Conservation (phyloP, 2,113 vertebrate genomes). For the Suncus etruscus region DNA sequence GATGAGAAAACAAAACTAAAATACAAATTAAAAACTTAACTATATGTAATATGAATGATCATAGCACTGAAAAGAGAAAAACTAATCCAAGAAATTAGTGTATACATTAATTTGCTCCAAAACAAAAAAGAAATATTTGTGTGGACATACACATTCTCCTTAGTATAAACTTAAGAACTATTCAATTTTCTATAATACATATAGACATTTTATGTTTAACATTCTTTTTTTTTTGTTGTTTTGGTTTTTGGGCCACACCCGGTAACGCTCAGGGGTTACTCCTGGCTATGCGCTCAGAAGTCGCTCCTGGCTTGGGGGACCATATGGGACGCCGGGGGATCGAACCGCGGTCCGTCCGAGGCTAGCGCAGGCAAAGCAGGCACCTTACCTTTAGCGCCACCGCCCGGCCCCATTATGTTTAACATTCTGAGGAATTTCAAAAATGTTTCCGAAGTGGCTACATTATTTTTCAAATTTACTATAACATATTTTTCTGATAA, state of each 20-base stretch:
- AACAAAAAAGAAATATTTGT: constrained; percentile 20
- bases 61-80: not conserved
- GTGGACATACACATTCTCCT: not conserved
- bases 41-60: constrained; percentile 5
- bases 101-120: not conserved
- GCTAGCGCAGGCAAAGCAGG: too few relatives aligned
- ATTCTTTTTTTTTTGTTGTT: too few relatives aligned
- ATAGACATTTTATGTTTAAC: constrained; percentile 26
- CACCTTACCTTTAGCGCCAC: too few relatives aligned
- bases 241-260: too few relatives aligned
- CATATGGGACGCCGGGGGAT: too few relatives aligned
- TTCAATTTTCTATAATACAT: not conserved
- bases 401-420: too few relatives aligned
- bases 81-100: not conserved
- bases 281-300: too few relatives aligned
- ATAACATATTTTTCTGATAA: not conserved
- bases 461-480: constrained; percentile 12
- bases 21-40: constrained; percentile 17
- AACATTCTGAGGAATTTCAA: constrained; percentile 33
- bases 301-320: too few relatives aligned
- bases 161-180: not conserved
- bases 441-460: constrained; percentile 25
- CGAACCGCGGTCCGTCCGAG: too few relatives aligned
- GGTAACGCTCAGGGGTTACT: too few relatives aligned
- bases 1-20: not conserved